Conservation (phyloP, 2,888 invertebrate species). For the Drosophila falleni region DNA sequence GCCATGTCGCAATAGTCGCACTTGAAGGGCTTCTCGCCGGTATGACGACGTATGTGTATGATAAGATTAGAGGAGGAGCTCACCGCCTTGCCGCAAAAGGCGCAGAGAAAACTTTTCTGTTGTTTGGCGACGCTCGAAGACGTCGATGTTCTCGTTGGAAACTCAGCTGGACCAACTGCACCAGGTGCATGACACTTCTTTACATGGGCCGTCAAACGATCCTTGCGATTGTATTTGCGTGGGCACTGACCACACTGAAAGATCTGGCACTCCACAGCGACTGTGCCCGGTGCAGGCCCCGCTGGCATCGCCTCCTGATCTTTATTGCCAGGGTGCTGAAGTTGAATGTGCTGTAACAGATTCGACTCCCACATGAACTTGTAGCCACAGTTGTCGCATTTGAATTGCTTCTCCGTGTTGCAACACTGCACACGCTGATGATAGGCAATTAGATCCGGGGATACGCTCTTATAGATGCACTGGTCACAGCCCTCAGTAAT, state of each 20-base stretch:
- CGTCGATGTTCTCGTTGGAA: background rate
- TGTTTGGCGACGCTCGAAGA: slow-evolving; percentile 41
- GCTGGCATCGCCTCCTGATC: slow-evolving; percentile 10
- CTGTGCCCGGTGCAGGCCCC: background rate
- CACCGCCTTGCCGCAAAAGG: slow-evolving; percentile 88
- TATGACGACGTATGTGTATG: slow-evolving; percentile 89
- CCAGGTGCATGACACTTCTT: slow-evolving; percentile 73
- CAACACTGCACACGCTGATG: slow-evolving; percentile 86
- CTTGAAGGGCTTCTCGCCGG: slow-evolving; percentile 89
- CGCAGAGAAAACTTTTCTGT: slow-evolving; percentile 86
- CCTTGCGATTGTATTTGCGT: slow-evolving; percentile 83
- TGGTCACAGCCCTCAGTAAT: slow-evolving; percentile 86
- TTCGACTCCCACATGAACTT: slow-evolving; percentile 85
- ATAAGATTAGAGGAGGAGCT: slow-evolving; percentile 88
- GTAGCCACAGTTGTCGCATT: slow-evolving; percentile 78
- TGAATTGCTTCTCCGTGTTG: slow-evolving; percentile 78
- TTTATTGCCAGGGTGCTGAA: slow-evolving; percentile 57
- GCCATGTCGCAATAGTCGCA: slow-evolving; percentile 89
- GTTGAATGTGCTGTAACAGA: slow-evolving; percentile 73
- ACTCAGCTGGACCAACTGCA: background rate
- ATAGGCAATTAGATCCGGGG: slow-evolving; percentile 86
- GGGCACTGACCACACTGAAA: slow-evolving; percentile 82
- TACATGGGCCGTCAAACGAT: slow-evolving; percentile 81
- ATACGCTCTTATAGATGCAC: slow-evolving; percentile 87
- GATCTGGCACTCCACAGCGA: slow-evolving; percentile 48